Evolutionary conservation across 2,113 vertebrate genomes (phyloP), one percentile per base, ranked within the genome.

Genomic region (Syrrhaptes paradoxus): DNA sequence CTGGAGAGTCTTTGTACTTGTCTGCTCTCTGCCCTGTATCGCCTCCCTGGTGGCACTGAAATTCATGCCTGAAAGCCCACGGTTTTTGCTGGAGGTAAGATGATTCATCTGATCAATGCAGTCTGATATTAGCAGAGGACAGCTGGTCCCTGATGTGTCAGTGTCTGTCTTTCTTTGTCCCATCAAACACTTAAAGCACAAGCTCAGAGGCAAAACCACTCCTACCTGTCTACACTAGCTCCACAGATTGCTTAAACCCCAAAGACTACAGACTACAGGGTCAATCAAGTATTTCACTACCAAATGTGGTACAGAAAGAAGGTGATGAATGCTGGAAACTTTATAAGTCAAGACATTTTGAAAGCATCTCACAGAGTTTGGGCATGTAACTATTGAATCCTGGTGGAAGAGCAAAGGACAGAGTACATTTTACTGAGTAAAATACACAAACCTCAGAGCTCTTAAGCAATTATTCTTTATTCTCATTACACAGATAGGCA

Each of bases 31-130:
- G 90, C 99, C 99, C 8, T 98, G 98, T 4, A 96, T 99, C 1
- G 98, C 98, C 15, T 99, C 99, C 66, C 97, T 99, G 54, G 85
- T 98, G 54, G 99, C 99, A 1, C 96, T 99, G 49, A 96, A 98
- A 90, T 99, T 99, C 97, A 99, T 99, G 99, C 99, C 99, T 0
- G 99, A 99, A 97, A 99, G 99, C 96, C 99, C 99, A 1, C 98
- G 99, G 2, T 99, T 99, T 97, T 98, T 99, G 90, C 98, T 99
- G 48, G 99, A 99, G 99, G 99, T 99, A 97, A 98, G 98, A 74
- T 36, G 38, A 83, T 20, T 18, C 51, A 48, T 41, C 46, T 29
- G 43, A 46, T 18, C 0, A 0, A 9, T 6, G 29, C 45, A 49
- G 45, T 29, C 16, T 24, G 43, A 4, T 36, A 74, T 22, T 26